These are phyloP conservation scores for Ridgeia piscesae DNA, from an alignment of 1,140 invertebrate species.

Conservation along the genomic window DNA sequence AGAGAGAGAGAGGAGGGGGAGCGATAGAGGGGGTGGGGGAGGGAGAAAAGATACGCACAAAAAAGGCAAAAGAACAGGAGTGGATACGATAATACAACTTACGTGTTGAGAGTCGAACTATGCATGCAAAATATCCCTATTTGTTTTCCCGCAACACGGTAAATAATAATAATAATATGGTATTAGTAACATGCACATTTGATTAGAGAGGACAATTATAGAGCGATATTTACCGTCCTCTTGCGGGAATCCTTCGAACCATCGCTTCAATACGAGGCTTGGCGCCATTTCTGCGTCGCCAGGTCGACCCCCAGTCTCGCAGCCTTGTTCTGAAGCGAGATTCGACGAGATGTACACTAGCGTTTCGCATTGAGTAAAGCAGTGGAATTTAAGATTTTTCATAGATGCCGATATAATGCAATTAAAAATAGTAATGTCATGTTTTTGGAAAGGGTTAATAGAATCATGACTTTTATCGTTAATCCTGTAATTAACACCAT, in stretches of 20 bases:
- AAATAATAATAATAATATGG: neutral
- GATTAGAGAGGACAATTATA: neutral
- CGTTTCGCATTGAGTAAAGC: neutral
- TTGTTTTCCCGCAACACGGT: neutral
- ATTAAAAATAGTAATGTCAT: neutral
- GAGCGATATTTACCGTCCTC: neutral
- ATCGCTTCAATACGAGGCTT: neutral
- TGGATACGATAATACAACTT: neutral
- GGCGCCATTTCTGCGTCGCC: neutral
- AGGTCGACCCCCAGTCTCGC: neutral
- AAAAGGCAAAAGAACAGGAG: neutral
- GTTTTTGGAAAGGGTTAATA: neutral
- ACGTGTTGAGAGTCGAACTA: neutral
- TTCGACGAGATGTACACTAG: neutral
- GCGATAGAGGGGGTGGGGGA: too few species aligned
- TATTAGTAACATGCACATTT: neutral
- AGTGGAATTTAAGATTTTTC: neutral
- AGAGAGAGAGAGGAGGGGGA: neutral
- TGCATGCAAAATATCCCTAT: neutral
- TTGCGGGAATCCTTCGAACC: neutral
- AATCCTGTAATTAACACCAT: neutral
- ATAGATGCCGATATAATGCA: too few species aligned
- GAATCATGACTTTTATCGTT: neutral
- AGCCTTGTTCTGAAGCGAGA: slow-evolving; percentile 3
- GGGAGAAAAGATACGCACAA: neutral